Conservation (phyloP, 2,888 invertebrate species). For the Fragum fragum region DNA sequence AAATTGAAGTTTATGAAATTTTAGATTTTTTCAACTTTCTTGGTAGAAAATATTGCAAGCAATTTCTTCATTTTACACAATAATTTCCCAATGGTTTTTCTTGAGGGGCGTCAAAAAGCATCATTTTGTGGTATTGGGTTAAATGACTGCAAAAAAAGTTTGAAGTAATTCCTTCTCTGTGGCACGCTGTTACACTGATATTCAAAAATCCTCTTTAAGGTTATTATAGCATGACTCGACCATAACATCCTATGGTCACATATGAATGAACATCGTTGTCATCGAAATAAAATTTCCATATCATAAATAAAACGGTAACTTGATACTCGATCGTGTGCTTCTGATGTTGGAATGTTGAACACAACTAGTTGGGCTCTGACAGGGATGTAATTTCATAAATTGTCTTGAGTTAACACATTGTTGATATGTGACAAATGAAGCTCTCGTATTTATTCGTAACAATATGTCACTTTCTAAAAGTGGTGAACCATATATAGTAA, state of each 20-base stretch:
- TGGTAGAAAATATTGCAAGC: too few species aligned
- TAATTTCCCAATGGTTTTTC: too few species aligned
- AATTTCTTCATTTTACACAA: too few species aligned
- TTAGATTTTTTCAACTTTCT: too few species aligned
- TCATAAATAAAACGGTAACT: constrained; percentile 65
- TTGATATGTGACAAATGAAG: constrained; percentile 7
- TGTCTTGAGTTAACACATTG: constrained; percentile 10
- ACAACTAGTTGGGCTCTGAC: background rate
- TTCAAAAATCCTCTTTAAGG: too few species aligned
- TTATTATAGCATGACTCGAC: constrained; percentile 3
- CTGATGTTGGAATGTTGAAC: background rate
- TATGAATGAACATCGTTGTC: constrained; percentile 43
- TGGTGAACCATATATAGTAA: too few species aligned
- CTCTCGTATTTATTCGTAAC: background rate
- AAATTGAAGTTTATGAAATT: too few species aligned
- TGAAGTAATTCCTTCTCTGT: too few species aligned
- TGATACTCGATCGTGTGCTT: constrained; percentile 36
- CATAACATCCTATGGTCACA: constrained; percentile 30
- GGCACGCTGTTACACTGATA: too few species aligned
- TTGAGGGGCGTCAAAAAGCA: too few species aligned
- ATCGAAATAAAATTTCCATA: constrained; percentile 62
- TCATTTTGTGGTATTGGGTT: too few species aligned
- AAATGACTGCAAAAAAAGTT: too few species aligned
- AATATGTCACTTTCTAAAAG: background rate
- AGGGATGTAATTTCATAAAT: constrained; percentile 16